These are phyloP conservation scores for Scaeva pyrastri DNA, from an alignment of 2,888 invertebrate genomes.

Conservation along the genomic window DNA sequence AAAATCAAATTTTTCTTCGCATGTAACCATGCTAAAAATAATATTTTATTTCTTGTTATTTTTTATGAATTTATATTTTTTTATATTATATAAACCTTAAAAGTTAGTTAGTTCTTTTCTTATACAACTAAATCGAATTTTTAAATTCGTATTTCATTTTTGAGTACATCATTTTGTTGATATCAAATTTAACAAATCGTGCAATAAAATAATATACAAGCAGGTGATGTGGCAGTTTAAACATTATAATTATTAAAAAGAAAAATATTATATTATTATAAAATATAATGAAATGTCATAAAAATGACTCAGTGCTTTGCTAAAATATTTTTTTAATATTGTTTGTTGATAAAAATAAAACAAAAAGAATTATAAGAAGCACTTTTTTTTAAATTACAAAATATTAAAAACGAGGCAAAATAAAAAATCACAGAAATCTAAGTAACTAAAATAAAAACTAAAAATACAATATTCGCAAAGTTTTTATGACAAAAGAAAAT, in stretches of 20 bases:
- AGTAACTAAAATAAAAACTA: too few species aligned
- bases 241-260: not conserved
- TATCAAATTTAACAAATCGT: not conserved
- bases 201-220: constrained; percentile 19
- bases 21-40: constrained; percentile 21
- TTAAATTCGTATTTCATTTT: not conserved
- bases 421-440: too few species aligned
- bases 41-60: not conserved
- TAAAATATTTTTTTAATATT: not conserved
- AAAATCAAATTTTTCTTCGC: not conserved
- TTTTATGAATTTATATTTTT: not conserved
- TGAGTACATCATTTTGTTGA: not conserved
- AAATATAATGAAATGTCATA: constrained; percentile 15
- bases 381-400: too few species aligned
- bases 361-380: constrained; percentile 19
- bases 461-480: not conserved
- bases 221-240: constrained; percentile 35
- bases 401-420: constrained; percentile 22
- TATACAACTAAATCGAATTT: not conserved
- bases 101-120: constrained; percentile 24
- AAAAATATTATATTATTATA: not conserved
- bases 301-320: constrained; percentile 22
- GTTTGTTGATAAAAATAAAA: not conserved
- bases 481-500: constrained; percentile 47
- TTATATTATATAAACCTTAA: constrained; percentile 1